Conservation (phyloP, 37 sponge, comb jelly and placozoan species). For the Ianthella basta region DNA sequence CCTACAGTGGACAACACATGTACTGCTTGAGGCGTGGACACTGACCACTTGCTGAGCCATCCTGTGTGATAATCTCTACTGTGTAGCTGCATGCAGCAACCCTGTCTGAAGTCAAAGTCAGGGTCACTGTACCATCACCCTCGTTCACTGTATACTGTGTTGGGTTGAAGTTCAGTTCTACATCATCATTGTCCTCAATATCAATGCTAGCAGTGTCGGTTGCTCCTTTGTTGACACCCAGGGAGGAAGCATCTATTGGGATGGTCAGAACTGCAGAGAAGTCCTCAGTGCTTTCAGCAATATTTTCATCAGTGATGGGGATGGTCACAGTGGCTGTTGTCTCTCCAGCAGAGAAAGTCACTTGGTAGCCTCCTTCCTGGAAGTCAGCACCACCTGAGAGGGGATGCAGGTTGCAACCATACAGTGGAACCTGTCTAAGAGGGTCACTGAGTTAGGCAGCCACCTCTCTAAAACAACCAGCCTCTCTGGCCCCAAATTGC, state of each 20-base stretch:
- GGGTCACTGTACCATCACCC: not conserved
- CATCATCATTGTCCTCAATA: conserved; percentile 37
- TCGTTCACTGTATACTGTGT: conserved; percentile 29
- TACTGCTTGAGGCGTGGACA: too few relatives aligned
- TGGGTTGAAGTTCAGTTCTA: conserved; percentile 7
- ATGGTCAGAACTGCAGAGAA: conserved; percentile 30
- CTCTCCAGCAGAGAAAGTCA: conserved; percentile 20
- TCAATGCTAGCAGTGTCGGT: conserved; percentile 6
- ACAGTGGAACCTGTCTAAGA: too few relatives aligned
- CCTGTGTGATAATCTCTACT: not conserved
- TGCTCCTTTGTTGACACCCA: not conserved
- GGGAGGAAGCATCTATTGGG: not conserved
- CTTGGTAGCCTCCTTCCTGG: not conserved
- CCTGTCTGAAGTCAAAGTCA: conserved; percentile 1
- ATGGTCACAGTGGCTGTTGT: not conserved
- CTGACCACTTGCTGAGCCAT: too few relatives aligned
- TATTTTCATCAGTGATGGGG: not conserved
- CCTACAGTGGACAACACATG: too few relatives aligned
- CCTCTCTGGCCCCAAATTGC: too few relatives aligned
- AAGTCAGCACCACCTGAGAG: too few relatives aligned
- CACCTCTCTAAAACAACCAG: too few relatives aligned
- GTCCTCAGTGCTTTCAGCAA: conserved; percentile 15
- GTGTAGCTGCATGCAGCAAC: not conserved
- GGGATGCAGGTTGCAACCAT: too few relatives aligned
- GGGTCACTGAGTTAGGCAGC: too few relatives aligned